Evolutionary conservation across 2,888 invertebrate species (phyloP), one percentile per base, ranked within the genome.

Genomic region (Lissonota sp.): DNA sequence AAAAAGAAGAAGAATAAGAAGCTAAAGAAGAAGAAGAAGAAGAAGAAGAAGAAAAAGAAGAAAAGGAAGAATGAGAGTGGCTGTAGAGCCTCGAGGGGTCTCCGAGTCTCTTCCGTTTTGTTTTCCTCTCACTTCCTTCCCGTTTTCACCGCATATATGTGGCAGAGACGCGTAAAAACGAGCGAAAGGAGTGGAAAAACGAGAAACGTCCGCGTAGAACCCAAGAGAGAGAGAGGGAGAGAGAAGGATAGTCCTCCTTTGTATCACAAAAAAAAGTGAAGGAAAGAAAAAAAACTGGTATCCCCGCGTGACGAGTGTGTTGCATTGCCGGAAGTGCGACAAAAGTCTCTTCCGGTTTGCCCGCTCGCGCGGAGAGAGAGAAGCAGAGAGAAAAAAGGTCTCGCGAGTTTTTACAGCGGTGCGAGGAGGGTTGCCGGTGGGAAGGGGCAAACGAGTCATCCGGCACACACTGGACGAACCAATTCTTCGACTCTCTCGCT

Each of bases 381-480:
- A 42, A 8, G 26, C n/a, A 26, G 58, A 14, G 46, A 14, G 14
- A 10, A 16, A n/a, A 37, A 51, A 63, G 70, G 37, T 62, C 63
- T 70, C 55, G 57, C 14, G 49, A 0, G 26, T 26, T 26, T 26
- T 26, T 26, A 26, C 26, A 26, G 26, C 26, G 26, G 26, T 26
- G 26, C 26, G 26, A 26, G 26, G 57, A 26, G 64, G 69, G 74
- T 57, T n/a, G 62, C 42, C 6, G 37, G n/a, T 62, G 37, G 10
- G 44, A 26, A 26, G 51, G 64, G 67, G 62, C 72, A 64, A 66
- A 79, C 73, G 62, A 74, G 85, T 81, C 82, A 88, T 87, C 88
- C 86, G 88, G 87, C 90, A 90, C 84, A 87, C 77, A 87, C 80
- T 79, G 89, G 86, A 88, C 89, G 90, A 89, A 90, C 89, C 90